Evolutionary conservation across 2,113 vertebrate genomes (phyloP).

Genomic region (Chaenocephalus aceratus): DNA sequence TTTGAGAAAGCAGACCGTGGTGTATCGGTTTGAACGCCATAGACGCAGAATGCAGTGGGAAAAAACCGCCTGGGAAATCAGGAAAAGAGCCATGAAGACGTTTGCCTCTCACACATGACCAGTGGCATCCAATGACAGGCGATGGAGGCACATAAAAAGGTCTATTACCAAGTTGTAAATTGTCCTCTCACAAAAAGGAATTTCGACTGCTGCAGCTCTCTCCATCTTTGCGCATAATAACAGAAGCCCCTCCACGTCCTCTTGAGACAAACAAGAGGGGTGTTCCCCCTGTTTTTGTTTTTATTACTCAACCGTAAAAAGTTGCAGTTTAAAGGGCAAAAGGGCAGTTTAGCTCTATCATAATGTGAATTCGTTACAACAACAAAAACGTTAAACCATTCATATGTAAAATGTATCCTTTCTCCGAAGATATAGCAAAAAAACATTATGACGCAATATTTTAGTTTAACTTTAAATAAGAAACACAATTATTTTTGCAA

Average conservation of each 20-base stretch:
- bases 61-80: constrained; percentile 95
- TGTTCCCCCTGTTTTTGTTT: neutral
- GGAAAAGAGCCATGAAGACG: constrained; percentile 96
- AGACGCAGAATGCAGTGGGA: constrained; percentile 90
- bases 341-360: neutral
- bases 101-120: constrained; percentile 98
- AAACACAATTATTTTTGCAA: neutral
- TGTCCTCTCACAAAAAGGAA: constrained; percentile 99
- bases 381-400: neutral
- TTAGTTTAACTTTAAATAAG: neutral
- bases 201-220: constrained; percentile 94
- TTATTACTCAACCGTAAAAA: neutral
- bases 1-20: constrained; percentile 88
- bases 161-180: constrained; percentile 99
- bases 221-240: constrained; percentile 91
- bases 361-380: neutral
- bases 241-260: constrained; percentile 85
- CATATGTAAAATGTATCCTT: neutral
- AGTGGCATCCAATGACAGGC: constrained; percentile 97
- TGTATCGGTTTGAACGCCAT: constrained; percentile 90
- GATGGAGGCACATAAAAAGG: constrained; percentile 98
- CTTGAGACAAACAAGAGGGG: constrained; percentile 14
- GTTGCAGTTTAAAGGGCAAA: neutral
- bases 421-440: neutral
- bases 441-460: neutral